Base-by-base conservation (phyloP, 2,888 invertebrate species). In the Megastigmus dorsalis region DNA sequence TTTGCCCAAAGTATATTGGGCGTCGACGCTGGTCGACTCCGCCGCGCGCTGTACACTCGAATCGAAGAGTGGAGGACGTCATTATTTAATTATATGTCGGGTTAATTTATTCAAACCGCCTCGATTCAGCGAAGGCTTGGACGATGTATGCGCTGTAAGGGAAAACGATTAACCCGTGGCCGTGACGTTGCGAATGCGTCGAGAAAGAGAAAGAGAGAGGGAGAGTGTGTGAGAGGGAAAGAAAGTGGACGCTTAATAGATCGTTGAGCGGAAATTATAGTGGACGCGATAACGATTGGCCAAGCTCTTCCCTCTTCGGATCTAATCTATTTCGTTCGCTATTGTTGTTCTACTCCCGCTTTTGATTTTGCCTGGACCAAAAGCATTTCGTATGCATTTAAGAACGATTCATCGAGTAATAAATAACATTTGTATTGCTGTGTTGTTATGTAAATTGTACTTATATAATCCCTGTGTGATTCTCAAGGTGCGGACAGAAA, bases 41-140 rank as follows among this genome's bases (percentile, higher is more conserved):
- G n/a, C n/a, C n/a, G n/a, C n/a, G n/a, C n/a, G n/a, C n/a, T n/a
- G n/a, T n/a, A n/a, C n/a, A n/a, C n/a, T n/a, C n/a, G n/a, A 77
- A 80, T 80, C 30, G 55, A 43, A 62, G 62, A 52, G 23, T 36
- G 82, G 71, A 66, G 79, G 68, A 76, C 80, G 82, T 84, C 83
- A 85, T 85, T 84, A 84, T 86, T 85, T 85, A 82, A 79, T 77
- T 77, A 74, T 66, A 68, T 52, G 68, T 65, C 48, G 59, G 69
- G 63, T 77, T 77, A 73, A 75, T 77, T 77, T 77, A 77, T 77
- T 77, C 74, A 74, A 62, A 66, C 70, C 38, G 62, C n/a, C 38
- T n/a, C 66, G 70, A 76, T 72, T 73, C 66, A 41, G 20, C 43
- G 52, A 10, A 30, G n/a, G 3, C 23, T 3, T 18, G 23, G 0